These are phyloP conservation scores for Belgica antarctica DNA, from an alignment of 2,888 invertebrate species.

Conservation along the genomic window DNA sequence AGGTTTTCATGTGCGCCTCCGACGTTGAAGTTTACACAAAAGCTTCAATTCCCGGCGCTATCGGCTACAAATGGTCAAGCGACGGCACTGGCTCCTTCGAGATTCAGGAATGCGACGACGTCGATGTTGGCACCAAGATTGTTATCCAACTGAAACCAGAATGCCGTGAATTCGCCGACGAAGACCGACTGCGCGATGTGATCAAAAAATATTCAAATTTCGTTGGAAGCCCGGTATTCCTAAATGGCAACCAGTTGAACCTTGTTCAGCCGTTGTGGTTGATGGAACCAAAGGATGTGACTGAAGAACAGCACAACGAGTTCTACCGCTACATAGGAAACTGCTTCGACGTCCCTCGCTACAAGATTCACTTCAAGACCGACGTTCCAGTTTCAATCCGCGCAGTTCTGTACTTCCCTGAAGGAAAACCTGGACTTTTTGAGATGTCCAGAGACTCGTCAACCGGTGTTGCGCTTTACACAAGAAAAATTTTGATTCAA, in stretches of 20 bases:
- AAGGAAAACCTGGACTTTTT: conserved; percentile 87
- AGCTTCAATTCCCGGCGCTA: conserved; percentile 63
- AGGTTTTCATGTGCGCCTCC: conserved; percentile 90
- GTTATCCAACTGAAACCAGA: conserved; percentile 85
- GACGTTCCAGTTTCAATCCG: conserved; percentile 67
- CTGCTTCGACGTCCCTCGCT: conserved; percentile 83
- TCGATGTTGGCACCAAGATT: conserved; percentile 88
- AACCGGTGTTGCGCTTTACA: conserved; percentile 85
- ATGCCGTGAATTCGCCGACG: conserved; percentile 85
- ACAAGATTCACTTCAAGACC: conserved; percentile 86
- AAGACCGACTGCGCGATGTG: conserved; percentile 75
- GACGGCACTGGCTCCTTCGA: conserved; percentile 91
- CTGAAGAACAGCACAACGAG: conserved; percentile 81
- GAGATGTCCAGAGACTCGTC: conserved; percentile 84
- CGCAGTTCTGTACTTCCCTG: conserved; percentile 89
- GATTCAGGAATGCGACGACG: conserved; percentile 79
- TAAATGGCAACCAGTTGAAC: conserved; percentile 88
- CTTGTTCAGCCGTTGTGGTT: conserved; percentile 92
- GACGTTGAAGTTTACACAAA: conserved; percentile 89
- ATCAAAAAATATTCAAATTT: conserved; percentile 97
- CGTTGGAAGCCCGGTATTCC: conserved; percentile 86
- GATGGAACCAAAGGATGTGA: conserved; percentile 84
- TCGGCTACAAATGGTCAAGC: conserved; percentile 83
- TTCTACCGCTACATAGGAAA: conserved; percentile 89
- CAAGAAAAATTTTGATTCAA: conserved; percentile 89